phyloP scores from a whole-genome alignment of 2,113 vertebrate species.

The Petrocephalus zakoni region DNA sequence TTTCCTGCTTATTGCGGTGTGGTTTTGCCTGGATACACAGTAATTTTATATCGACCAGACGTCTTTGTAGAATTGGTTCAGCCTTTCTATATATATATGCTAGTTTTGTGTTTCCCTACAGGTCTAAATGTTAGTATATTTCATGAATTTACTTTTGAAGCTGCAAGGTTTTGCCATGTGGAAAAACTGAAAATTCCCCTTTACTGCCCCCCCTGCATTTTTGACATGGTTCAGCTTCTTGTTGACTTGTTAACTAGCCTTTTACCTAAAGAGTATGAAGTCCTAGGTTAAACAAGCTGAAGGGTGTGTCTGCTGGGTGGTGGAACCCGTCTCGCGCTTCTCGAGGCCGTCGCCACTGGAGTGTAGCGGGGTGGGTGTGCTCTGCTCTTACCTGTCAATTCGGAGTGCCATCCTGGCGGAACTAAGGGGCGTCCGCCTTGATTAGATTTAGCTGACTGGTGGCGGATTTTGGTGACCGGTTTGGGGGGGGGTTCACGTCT shows the following conservation, averaged over 20 bases:
- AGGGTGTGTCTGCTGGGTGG: background rate
- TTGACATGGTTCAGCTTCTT: background rate
- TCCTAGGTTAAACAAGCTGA: background rate
- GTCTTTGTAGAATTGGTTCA: background rate
- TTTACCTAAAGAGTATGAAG: background rate
- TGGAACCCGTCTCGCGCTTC: background rate
- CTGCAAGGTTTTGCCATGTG: background rate
- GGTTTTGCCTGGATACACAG: too few relatives aligned
- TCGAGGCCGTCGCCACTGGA: background rate
- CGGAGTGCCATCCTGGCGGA: background rate
- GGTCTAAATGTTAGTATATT: background rate
- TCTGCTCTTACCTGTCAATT: background rate
- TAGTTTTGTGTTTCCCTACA: background rate
- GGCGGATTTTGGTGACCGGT: background rate
- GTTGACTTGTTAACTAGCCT: background rate
- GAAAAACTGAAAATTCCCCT: background rate
- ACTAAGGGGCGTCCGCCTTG: background rate
- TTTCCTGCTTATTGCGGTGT: background rate
- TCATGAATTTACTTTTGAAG: background rate
- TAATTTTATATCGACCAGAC: too few relatives aligned
- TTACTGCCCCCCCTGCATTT: background rate
- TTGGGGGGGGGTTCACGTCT: background rate
- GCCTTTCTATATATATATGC: too few relatives aligned
- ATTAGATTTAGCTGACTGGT: background rate
- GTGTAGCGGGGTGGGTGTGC: background rate